phyloP scores from a whole-genome alignment of 92 coral and sea anemone species.

The Bergia puertoricense region DNA sequence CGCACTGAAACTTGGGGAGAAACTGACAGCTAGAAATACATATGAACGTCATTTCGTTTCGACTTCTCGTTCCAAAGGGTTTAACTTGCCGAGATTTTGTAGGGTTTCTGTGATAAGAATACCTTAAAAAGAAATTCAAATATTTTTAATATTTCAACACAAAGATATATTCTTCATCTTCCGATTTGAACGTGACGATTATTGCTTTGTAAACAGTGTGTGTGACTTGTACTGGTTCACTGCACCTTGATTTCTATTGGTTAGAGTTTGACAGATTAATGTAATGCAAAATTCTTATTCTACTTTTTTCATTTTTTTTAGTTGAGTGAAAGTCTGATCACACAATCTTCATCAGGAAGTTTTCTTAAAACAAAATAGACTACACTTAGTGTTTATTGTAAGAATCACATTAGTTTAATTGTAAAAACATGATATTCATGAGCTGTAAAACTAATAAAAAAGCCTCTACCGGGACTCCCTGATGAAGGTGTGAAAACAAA shows the following conservation, averaged over 20 bases:
- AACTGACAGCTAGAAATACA: slow-evolving; percentile 3
- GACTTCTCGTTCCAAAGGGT: slow-evolving; percentile 6
- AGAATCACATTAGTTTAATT: not conserved
- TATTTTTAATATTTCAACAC: not conserved
- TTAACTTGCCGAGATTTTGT: not conserved
- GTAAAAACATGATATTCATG: not conserved
- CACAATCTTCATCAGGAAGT: slow-evolving; percentile 1
- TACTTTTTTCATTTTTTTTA: not conserved
- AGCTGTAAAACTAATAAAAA: slow-evolving; percentile 1
- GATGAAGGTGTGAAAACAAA: not conserved
- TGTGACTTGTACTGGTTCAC: not conserved
- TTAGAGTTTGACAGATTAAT: slow-evolving; percentile 5
- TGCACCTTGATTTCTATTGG: slow-evolving; percentile 3
- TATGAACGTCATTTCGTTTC: slow-evolving; percentile 7
- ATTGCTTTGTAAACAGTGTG: not conserved
- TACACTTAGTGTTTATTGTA: not conserved
- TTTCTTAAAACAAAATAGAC: not conserved
- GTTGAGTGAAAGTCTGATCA: not conserved
- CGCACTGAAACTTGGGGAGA: not conserved
- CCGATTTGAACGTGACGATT: not conserved
- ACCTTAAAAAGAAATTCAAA: not conserved
- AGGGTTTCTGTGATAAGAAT: not conserved
- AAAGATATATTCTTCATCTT: not conserved
- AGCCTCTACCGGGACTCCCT: slow-evolving; percentile 1
- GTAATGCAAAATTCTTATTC: not conserved